Percentiles rank a stretch among this genome's conserved stretches.
phyloP scores from a whole-genome alignment of 2,797 vertebrate species.

The Halcyon chelicuti region DNA sequence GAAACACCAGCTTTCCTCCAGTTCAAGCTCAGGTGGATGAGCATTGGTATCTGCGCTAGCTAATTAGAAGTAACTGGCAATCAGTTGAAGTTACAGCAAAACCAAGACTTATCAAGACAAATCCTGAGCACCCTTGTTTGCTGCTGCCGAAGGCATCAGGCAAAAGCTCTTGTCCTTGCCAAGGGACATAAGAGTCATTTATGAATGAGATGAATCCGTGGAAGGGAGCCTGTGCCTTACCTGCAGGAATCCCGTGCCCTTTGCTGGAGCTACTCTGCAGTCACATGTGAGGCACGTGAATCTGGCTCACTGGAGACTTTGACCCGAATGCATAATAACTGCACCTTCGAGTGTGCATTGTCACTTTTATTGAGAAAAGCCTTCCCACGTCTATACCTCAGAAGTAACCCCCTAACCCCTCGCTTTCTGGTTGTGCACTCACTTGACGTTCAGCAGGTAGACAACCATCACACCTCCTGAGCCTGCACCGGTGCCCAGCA shows the following conservation, averaged over 20 bases:
- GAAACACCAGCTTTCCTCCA: background rate
- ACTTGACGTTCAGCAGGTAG: background rate
- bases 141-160: background rate
- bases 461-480: background rate
- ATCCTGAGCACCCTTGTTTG: background rate
- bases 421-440: background rate
- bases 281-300: background rate
- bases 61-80: background rate
- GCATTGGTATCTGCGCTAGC: background rate
- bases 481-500: fast-evolving
- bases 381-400: background rate
- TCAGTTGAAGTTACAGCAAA: background rate
- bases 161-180: background rate
- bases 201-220: background rate
- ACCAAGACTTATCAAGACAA: background rate
- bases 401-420: background rate
- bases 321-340: background rate
- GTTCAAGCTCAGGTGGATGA: background rate
- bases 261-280: background rate
- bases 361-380: background rate
- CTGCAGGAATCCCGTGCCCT: background rate
- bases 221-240: background rate
- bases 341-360: background rate
- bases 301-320: background rate
- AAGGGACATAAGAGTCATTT: background rate